A percentile compares a stretch with the other conserved stretches of the same genome.
phyloP scores from a whole-genome alignment of 2,888 invertebrate species.

The Lathronympha strigana region DNA sequence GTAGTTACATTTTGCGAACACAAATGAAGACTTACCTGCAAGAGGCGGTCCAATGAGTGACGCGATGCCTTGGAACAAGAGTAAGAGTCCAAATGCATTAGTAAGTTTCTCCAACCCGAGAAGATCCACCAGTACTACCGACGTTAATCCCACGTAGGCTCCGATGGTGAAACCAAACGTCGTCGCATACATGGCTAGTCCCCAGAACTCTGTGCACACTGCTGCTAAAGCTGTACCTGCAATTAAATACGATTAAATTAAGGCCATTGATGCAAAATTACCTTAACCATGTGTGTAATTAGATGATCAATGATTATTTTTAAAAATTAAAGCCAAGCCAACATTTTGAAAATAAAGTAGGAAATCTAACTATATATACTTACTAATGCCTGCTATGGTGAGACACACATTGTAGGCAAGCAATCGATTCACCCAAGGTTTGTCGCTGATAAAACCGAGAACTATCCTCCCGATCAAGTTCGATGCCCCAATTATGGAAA shows the following conservation, averaged over 20 bases:
- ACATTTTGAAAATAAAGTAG: no score
- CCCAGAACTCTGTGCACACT: slow-evolving; percentile 88
- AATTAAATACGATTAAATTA: slow-evolving; percentile 45
- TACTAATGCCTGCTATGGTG: slow-evolving; percentile 93
- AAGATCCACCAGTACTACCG: slow-evolving; percentile 97
- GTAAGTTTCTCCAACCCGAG: slow-evolving; percentile 96
- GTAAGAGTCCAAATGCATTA: slow-evolving; percentile 96
- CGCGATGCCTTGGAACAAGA: slow-evolving; percentile 97
- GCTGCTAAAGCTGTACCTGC: slow-evolving; percentile 92
- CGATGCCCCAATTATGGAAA: slow-evolving; percentile 93
- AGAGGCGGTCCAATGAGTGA: slow-evolving; percentile 96
- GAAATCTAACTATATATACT: slow-evolving; percentile 63
- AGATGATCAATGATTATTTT: slow-evolving; percentile 2
- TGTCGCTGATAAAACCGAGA: slow-evolving; percentile 94
- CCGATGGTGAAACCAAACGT: slow-evolving; percentile 96
- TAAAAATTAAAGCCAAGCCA: no score
- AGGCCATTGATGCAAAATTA: not conserved
- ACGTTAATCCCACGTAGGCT: slow-evolving; percentile 98
- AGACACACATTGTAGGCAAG: slow-evolving; percentile 95
- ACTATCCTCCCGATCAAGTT: slow-evolving; percentile 95
- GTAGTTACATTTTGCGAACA: no score
- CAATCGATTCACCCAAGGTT: slow-evolving; percentile 95
- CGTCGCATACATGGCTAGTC: slow-evolving; percentile 90
- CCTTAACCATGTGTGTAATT: not conserved
- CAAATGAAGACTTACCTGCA: slow-evolving; percentile 87